These are phyloP conservation scores for Saccopteryx bilineata DNA, from an alignment of 2,113 vertebrate species.

Conservation along the genomic window DNA sequence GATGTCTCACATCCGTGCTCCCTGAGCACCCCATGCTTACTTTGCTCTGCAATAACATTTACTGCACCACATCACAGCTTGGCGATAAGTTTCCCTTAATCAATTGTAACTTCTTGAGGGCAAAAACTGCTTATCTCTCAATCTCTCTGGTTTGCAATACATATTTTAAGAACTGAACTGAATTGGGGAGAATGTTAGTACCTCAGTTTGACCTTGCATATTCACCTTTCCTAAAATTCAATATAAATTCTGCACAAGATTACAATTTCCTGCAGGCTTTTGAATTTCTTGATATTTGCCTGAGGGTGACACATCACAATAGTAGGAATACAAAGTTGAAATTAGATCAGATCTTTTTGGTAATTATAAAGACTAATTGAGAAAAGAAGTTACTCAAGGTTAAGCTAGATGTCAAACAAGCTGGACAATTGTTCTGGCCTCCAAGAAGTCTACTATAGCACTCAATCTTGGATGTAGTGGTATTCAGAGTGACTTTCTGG, in stretches of 20 bases:
- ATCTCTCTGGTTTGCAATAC: not conserved
- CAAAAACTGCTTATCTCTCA: not conserved
- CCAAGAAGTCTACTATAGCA: not conserved
- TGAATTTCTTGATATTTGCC: slow-evolving; percentile 14
- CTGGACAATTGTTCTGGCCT: not conserved
- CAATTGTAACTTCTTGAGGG: not conserved
- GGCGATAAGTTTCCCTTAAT: not conserved
- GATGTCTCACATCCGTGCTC: not conserved
- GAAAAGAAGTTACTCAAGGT: slow-evolving; percentile 18
- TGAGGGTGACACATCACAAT: not conserved
- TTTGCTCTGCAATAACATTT: not conserved
- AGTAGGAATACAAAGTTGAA: not conserved
- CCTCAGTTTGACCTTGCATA: not conserved
- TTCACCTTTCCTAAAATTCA: not conserved
- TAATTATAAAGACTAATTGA: slow-evolving; percentile 12
- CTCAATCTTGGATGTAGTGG: not conserved
- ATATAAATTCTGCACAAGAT: not conserved
- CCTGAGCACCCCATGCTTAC: not conserved
- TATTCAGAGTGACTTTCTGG: not conserved
- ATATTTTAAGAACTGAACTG: not conserved
- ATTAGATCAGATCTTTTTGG: not conserved
- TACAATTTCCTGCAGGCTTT: not conserved
- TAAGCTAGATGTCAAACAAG: not conserved
- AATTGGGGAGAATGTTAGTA: not conserved
- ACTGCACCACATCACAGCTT: not conserved